phyloP scores from a whole-genome alignment of 2,797 vertebrate genomes.

The Rhynchonycteris naso region DNA sequence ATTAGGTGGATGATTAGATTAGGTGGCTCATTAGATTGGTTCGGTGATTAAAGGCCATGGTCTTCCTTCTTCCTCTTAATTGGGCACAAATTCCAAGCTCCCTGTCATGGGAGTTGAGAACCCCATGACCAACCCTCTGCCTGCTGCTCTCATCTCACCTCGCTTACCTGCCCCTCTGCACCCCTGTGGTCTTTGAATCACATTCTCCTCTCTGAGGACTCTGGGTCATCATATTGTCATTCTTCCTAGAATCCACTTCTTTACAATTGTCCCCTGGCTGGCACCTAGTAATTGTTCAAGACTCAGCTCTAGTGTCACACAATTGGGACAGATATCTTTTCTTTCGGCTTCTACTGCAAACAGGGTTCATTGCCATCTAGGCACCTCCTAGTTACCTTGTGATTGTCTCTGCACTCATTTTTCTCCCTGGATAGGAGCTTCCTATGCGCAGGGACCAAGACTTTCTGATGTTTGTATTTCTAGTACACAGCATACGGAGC shows the following conservation, averaged over 20 bases:
- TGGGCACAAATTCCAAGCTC: not conserved
- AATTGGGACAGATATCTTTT: not conserved
- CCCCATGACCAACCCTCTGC: accelerated
- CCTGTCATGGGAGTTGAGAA: not conserved
- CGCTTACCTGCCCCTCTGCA: not conserved
- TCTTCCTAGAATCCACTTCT: not conserved
- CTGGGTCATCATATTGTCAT: not conserved
- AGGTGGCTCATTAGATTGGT: too few species aligned
- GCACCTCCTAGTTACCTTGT: not conserved
- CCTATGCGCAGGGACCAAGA: not conserved
- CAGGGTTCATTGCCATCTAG: not conserved
- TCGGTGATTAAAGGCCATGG: not conserved
- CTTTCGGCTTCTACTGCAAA: not conserved
- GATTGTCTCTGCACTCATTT: not conserved
- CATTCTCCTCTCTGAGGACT: not conserved
- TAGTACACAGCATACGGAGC: accelerated
- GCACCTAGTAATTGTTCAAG: not conserved
- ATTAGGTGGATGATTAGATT: too few species aligned
- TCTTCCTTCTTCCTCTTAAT: not conserved
- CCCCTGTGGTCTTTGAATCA: not conserved
- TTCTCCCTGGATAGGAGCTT: not conserved
- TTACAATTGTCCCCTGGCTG: not conserved
- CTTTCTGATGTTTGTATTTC: not conserved
- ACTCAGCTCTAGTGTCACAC: not conserved
- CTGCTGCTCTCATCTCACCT: not conserved